Evolutionary conservation across 2,888 invertebrate species (phyloP), one percentile per base, ranked within the genome.

Genomic region (Gymnoscelis rufifasciata): DNA sequence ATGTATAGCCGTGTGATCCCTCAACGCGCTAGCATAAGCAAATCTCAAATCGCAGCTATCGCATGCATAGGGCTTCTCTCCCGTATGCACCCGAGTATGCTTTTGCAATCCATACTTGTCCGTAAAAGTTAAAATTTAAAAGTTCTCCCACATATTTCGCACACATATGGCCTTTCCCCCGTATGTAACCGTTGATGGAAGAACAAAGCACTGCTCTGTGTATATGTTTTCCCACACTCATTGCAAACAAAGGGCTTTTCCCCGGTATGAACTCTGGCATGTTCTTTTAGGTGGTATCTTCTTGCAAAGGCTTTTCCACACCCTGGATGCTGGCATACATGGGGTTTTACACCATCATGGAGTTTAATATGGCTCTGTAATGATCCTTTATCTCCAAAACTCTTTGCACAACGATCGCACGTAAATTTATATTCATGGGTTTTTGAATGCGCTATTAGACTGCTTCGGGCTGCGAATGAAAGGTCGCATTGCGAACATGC

Each of bases 221-320:
- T 33, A 28, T 43, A 47, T 0, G 29, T 27, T 7, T 38, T 42
- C n/a, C 14, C 24, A 27, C 47, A 47, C 3, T 10, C 38, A 7
- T 13, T n/a, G 28, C 47, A 47, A 0, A 27, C 33, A 14, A 38
- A 47, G 1, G 47, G 47, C 27, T 41, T 41, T 8, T 47, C 47
- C 1, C 41, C 41, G 0, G 47, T 47, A 31, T 47, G 47, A 1
- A 46, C 40, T 0, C 40, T 28, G 1, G 8, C 13, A 6, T 35
- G 35, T 11, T 35, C 35, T 7, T 35, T 35, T 15, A 35, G 7
- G 10, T 35, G 35, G 19, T 35, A 35, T 5, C 35, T 14, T 1
- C 35, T 15, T 1, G 35, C 35, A 11, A 35, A 35, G n/a, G 35
- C 35, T 15, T 35, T 35, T 10, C 35, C 35, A 14, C 35, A 35